Evolutionary conservation across 2,888 invertebrate genomes (phyloP), one percentile per base, ranked within the genome.

Genomic region (Esperia sulphurella): DNA sequence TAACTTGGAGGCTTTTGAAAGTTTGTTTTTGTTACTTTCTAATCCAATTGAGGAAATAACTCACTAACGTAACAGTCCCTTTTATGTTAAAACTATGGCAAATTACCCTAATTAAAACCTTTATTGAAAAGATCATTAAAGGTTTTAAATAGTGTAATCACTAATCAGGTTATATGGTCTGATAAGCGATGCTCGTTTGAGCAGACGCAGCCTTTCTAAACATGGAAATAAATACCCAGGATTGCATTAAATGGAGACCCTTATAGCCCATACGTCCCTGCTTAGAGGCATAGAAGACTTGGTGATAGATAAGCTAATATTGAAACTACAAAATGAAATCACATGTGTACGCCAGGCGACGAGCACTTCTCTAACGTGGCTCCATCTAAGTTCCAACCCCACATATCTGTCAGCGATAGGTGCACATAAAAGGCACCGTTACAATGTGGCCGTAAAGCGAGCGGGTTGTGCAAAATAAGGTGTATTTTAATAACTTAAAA

Each of bases 361-460:
- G 46, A 44, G 42, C 42, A 42, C 21, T 42, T 40, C 42, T 45
- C 29, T 53, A 49, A 48, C 50, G 46, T 28, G 33, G 29, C 58
- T 50, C 57, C 49, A 50, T 50, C 48, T 51, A 53, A 63, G 68
- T 75, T 71, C 71, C 72, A 68, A 63, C 65, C 67, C 63, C 57
- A 63, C 63, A 62, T 70, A 71, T 71, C 65, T 65, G 62, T 63
- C 66, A 61, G 63, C 61, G 55, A 60, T 68, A 68, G 70, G 60
- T 28, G 41, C 56, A 65, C 68, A 68, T 74, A 75, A 74, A 75
- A 73, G 61, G 62, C 61, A 64, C 74, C 66, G 75, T 73, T 73
- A 68, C 29, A 35, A 51, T 55, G 30, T 53, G 69, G 74, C 43
- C 46, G 21, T 35, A 14, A 43, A 38, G 14, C 29, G 7, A 21